Evolutionary conservation across 2,113 vertebrate genomes (phyloP), one percentile per base, ranked within the genome.

Genomic region (Tinamus guttatus): DNA sequence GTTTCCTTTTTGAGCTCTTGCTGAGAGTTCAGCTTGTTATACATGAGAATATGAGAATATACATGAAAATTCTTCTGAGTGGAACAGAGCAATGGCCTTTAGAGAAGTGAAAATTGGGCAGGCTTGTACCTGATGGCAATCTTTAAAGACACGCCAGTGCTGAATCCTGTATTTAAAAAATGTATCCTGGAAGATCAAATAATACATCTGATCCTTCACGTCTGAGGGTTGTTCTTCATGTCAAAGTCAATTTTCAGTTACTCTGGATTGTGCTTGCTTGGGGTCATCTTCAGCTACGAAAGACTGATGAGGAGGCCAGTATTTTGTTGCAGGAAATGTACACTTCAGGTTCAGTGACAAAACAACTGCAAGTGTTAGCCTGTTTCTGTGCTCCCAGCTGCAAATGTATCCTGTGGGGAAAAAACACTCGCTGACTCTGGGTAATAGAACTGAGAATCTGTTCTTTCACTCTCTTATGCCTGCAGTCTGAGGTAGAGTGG

Each of bases 11-110:
- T 41, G 52, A 58, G 82, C 58, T 93, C 58, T 78, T 69, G 77
- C 65, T 91, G 62, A 18, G 64, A 68, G 11, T 76, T 93, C 60
- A 88, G 38, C 76, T 83, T 81, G 68, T 90, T 90, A 96, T 32
- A 67, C 34, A 52, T 30, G 43, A 60, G 51, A 86, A 85, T 32
- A 81, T 64, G 43, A 43, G 43, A 43, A 43, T 43, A 43, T 43
- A 43, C 43, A 43, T 43, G 43, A 43, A 15, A 43, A 78, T 28
- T 76, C 62, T 76, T 95, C 47, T 52, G 80, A 71, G 65, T n/a
- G 25, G 27, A 88, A 63, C n/a, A 63, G 21, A 85, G 59, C 21
- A 12, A n/a, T 18, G 22, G 36, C 80, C 73, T 93, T 91, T 89
- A 27, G 60, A 90, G 68, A 86, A 17, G 49, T 65, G 84, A 94